These are phyloP conservation scores for Sminthurides bifidus DNA, from an alignment of 1,140 invertebrate species.

Conservation along the genomic window DNA sequence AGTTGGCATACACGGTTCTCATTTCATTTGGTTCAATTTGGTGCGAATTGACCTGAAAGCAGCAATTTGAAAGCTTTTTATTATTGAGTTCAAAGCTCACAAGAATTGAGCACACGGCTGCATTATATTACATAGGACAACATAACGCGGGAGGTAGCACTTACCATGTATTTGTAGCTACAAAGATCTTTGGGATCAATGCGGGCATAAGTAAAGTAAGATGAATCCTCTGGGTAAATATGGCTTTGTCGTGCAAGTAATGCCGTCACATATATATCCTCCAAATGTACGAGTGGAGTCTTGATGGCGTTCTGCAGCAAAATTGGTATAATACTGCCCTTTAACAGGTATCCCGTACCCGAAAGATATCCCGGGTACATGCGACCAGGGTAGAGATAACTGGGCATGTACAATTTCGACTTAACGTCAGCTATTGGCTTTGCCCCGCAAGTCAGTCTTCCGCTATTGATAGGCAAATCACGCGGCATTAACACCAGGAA, in stretches of 20 bases:
- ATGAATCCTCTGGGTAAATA: slow-evolving; percentile 44
- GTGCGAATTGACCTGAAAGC: slow-evolving; percentile 26
- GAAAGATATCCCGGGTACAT: slow-evolving; percentile 73
- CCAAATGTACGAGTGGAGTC: slow-evolving; percentile 60
- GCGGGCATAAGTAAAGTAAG: slow-evolving; percentile 48
- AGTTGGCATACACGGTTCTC: slow-evolving; percentile 19
- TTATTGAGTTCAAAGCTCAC: not conserved
- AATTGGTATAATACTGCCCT: slow-evolving; percentile 50
- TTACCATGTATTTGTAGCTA: slow-evolving; percentile 28
- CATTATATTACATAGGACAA: not conserved
- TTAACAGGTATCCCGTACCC: slow-evolving; percentile 70
- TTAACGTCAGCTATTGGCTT: slow-evolving; percentile 32
- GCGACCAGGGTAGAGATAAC: slow-evolving; percentile 59
- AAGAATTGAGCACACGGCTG: not conserved
- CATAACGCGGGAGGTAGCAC: not conserved
- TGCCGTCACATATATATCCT: slow-evolving; percentile 59
- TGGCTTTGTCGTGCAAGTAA: slow-evolving; percentile 43
- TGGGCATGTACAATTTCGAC: slow-evolving; percentile 44
- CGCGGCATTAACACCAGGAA: no score
- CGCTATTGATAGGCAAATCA: slow-evolving; percentile 14
- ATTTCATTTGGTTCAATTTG: slow-evolving; percentile 25
- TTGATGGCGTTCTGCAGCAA: slow-evolving; percentile 56
- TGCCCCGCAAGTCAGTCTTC: slow-evolving; percentile 29
- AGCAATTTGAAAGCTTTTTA: not conserved
- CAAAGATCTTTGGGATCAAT: slow-evolving; percentile 28